Base-by-base conservation (phyloP, 2,797 vertebrate species). In the Alfaro cultratus region DNA sequence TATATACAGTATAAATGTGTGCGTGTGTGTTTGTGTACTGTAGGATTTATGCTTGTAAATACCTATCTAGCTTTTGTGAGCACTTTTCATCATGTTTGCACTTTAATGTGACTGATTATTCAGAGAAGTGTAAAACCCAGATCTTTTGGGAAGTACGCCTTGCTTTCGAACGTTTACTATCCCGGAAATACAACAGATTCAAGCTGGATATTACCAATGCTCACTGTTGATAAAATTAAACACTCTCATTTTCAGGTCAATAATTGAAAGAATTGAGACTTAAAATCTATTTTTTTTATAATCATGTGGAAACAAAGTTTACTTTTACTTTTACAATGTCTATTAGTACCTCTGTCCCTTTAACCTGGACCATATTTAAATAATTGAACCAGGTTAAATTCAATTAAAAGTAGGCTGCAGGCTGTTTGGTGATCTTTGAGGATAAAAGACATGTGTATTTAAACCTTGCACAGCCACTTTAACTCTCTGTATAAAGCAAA, bases 191-290 rank as follows among this genome's bases (percentile, higher is more conserved):
- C 76, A 62, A 43, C 77, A 75, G 76, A 80, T 80, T 82, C 76
- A 51, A 77, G 77, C 51, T 47, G 62, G 46, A 74, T 21, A 82
- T 57, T 79, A 85, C 23, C 23, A 53, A 2, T 53, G 23, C 53
- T 4, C 26, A 55, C 26, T n/a, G 23, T 78, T 80, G 80, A 75
- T 75, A 76, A 64, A 81, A 79, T 60, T 72, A 79, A 41, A 86
- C 39, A 67, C 55, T 85, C 23, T 34, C 23, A 79, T 82, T 84
- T 91, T 85, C 18, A 83, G 87, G 87, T 86, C 80, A 79, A 43
- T 60, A 29, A 78, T 77, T 87, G 87, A 90, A 84, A 68, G 71
- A 80, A 76, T 80, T 57, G 64, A 70, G 67, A 68, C 73, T 86
- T 67, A 67, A 41, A 73, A 36, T 46, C 39, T 86, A 15, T 16